These are phyloP conservation scores for Abrostola tripartita DNA, from an alignment of 2,888 invertebrate species.

Conservation along the genomic window DNA sequence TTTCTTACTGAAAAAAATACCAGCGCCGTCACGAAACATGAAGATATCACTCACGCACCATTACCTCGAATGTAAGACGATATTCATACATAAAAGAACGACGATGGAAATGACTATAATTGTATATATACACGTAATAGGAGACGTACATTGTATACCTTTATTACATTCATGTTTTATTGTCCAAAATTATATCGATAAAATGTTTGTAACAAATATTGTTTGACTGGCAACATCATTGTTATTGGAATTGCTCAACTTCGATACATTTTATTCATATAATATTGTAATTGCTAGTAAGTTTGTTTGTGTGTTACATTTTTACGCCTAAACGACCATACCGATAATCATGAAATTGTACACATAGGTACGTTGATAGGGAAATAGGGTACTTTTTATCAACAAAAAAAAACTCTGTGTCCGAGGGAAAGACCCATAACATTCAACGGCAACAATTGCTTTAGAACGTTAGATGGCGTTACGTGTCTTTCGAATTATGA, in stretches of 20 bases:
- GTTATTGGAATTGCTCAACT: conserved; percentile 12
- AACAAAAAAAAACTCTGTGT: too few relatives aligned
- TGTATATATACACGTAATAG: conserved; percentile 53
- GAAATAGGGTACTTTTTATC: too few relatives aligned
- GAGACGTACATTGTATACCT: conserved; percentile 18
- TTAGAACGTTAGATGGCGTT: too few relatives aligned
- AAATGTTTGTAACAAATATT: conserved; percentile 12
- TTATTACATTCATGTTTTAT: conserved; percentile 6
- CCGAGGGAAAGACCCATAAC: too few relatives aligned
- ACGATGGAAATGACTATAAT: conserved; percentile 53
- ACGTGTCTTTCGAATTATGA: too few relatives aligned
- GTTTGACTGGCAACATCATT: conserved; percentile 4
- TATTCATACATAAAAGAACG: conserved; percentile 59
- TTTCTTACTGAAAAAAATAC: conserved; percentile 35
- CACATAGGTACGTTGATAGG: too few relatives aligned
- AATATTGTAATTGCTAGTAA: too few relatives aligned
- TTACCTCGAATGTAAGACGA: conserved; percentile 65
- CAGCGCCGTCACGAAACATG: conserved; percentile 48
- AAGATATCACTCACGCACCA: conserved; percentile 65
- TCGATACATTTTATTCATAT: neutral
- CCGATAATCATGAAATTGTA: too few relatives aligned
- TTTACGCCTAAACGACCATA: too few relatives aligned
- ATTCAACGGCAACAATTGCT: too few relatives aligned
- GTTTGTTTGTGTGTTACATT: too few relatives aligned
- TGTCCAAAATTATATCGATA: conserved; percentile 6